A percentile compares a stretch with the other conserved stretches of the same genome.
These are phyloP conservation scores for Cheilosia impressa DNA, from an alignment of 2,888 invertebrate genomes.

Conservation along the genomic window DNA sequence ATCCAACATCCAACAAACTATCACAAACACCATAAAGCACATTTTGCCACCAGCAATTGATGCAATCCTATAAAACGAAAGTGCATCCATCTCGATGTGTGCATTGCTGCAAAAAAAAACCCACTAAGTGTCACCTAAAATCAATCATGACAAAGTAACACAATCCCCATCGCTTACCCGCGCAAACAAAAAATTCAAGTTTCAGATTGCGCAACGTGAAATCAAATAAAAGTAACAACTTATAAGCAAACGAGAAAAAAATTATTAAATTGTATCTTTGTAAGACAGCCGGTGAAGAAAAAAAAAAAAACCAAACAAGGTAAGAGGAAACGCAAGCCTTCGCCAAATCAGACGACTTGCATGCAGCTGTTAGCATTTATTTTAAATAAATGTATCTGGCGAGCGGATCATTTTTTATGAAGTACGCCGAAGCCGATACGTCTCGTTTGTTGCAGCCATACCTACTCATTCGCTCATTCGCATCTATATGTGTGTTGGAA, in stretches of 20 bases:
- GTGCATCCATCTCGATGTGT: background rate
- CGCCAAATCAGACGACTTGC: slow-evolving; percentile 27
- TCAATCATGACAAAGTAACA: slow-evolving; percentile 4
- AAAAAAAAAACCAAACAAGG: slow-evolving; percentile 4
- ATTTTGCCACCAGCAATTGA: too few species aligned
- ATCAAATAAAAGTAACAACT: slow-evolving; percentile 2
- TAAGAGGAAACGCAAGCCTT: slow-evolving; percentile 33
- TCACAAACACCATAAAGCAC: too few species aligned
- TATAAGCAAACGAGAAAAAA: slow-evolving; percentile 5
- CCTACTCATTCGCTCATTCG: background rate
- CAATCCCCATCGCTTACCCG: background rate
- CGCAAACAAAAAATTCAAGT: background rate
- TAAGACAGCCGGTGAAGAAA: slow-evolving; percentile 15
- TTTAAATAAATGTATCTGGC: slow-evolving; percentile 18
- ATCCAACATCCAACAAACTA: too few species aligned
- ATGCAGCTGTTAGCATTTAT: slow-evolving; percentile 49
- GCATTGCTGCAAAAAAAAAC: background rate
- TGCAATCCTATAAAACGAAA: background rate
- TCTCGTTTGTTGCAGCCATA: slow-evolving; percentile 16
- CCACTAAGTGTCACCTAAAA: background rate
- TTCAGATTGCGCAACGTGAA: slow-evolving; percentile 20
- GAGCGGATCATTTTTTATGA: slow-evolving; percentile 34
- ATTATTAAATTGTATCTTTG: slow-evolving; percentile 11
- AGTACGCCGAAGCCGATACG: slow-evolving; percentile 11
- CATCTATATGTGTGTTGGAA: slow-evolving; percentile 15